A percentile compares a stretch with the other conserved stretches of the same genome.
These are phyloP conservation scores for Burhinus oedicnemus DNA, from an alignment of 2,113 vertebrate species.

Conservation along the genomic window DNA sequence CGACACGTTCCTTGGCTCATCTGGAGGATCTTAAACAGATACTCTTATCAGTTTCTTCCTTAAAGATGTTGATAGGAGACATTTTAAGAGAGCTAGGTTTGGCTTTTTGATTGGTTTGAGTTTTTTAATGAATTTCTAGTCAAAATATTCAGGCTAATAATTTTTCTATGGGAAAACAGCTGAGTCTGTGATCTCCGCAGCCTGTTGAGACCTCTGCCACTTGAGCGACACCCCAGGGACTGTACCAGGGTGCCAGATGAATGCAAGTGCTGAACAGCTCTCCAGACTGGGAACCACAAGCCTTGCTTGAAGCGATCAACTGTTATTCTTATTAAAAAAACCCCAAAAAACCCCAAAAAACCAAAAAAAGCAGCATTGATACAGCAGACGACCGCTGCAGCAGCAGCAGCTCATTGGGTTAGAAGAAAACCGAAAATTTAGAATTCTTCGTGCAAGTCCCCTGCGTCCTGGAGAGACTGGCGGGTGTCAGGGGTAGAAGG, in stretches of 20 bases:
- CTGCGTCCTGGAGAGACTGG: too few relatives aligned
- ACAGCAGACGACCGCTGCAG: background rate
- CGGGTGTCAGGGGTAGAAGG: background rate
- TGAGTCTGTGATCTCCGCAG: background rate
- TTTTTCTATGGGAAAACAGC: background rate
- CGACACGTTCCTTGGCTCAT: conserved; percentile 64
- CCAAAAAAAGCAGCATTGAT: too few relatives aligned
- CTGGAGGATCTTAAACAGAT: conserved; percentile 70
- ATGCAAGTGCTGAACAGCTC: too few relatives aligned
- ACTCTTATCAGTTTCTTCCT: background rate
- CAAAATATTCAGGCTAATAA: background rate
- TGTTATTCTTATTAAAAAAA: background rate
- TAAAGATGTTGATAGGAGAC: too few relatives aligned
- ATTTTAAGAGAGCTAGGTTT: background rate
- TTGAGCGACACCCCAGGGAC: background rate
- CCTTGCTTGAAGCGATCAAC: background rate
- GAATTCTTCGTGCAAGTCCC: background rate
- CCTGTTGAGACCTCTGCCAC: background rate
- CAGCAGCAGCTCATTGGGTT: background rate
- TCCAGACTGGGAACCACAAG: too few relatives aligned
- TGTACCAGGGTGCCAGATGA: background rate
- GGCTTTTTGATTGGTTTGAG: background rate
- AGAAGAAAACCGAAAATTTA: background rate
- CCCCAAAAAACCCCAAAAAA: too few relatives aligned
- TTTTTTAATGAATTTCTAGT: background rate